Conservation (phyloP, 2,888 invertebrate species). For the Aphidoletes aphidimyza region DNA sequence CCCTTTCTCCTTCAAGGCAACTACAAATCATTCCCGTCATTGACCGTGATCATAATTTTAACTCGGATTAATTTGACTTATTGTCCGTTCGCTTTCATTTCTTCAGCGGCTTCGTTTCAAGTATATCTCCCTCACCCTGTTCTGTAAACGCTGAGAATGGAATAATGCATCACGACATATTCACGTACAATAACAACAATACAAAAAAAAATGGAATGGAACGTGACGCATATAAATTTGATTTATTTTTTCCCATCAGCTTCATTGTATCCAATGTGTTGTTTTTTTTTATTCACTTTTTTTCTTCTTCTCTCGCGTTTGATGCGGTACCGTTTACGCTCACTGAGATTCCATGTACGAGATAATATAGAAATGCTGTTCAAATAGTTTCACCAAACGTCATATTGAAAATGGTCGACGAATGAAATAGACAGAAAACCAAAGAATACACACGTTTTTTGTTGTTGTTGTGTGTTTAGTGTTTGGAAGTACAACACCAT, state of each 20-base stretch:
- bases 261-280: background rate
- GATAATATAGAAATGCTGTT: slow-evolving; percentile 11
- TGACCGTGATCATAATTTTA: slow-evolving; percentile 22
- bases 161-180: slow-evolving; percentile 9
- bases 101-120: background rate
- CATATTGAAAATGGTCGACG: slow-evolving; percentile 22
- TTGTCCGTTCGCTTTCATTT: background rate
- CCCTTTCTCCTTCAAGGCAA: background rate
- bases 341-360: background rate
- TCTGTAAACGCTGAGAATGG: too few species aligned
- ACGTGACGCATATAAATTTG: slow-evolving; percentile 37
- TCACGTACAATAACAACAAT: background rate
- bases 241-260: slow-evolving; percentile 35
- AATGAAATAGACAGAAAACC: too few species aligned
- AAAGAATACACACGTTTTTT: background rate
- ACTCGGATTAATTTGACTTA: slow-evolving; percentile 40
- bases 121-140: background rate
- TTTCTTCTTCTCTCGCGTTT: background rate
- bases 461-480: background rate
- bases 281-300: slow-evolving; percentile 3
- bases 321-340: too few species aligned
- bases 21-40: background rate
- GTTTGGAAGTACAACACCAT: slow-evolving; percentile 27
- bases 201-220: background rate
- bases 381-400: slow-evolving; percentile 21